phyloP scores from a whole-genome alignment of 2,797 vertebrate species.

The Sitta carolinensis region DNA sequence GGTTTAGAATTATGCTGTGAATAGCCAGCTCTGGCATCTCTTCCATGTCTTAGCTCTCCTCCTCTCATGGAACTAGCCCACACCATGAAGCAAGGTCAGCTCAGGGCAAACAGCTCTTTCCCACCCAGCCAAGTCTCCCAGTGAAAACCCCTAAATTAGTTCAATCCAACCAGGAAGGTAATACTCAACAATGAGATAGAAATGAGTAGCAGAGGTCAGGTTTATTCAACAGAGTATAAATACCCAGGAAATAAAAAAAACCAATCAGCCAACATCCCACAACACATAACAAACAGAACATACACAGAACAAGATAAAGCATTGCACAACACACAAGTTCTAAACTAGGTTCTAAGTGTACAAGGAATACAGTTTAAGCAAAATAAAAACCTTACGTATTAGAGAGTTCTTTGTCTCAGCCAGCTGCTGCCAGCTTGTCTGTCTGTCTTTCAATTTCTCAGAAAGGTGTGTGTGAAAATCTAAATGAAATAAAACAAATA shows the following conservation, averaged over 20 bases:
- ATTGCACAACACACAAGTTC: background rate
- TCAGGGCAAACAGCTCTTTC: background rate
- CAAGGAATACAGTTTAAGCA: constrained; percentile 56
- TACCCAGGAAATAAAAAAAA: background rate
- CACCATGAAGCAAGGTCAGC: background rate
- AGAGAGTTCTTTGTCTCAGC: constrained; percentile 77
- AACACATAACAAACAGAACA: background rate
- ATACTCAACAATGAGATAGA: background rate
- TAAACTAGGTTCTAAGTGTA: constrained; percentile 27
- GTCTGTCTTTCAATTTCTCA: constrained; percentile 78
- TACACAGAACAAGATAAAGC: background rate
- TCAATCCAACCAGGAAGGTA: background rate
- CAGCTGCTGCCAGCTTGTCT: constrained; percentile 77
- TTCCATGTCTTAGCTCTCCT: background rate
- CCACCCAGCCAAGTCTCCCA: background rate
- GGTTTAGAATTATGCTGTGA: background rate
- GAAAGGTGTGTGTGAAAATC: constrained; percentile 77
- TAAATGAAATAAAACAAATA: constrained; percentile 74
- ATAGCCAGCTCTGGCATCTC: background rate
- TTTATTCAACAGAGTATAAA: background rate
- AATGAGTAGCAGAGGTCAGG: background rate
- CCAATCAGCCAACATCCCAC: background rate
- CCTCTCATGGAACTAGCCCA: fast-evolving
- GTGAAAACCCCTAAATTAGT: background rate
- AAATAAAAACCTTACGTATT: constrained; percentile 76